Conservation (phyloP, 2,888 invertebrate genomes). For the Vanessa cardui region DNA sequence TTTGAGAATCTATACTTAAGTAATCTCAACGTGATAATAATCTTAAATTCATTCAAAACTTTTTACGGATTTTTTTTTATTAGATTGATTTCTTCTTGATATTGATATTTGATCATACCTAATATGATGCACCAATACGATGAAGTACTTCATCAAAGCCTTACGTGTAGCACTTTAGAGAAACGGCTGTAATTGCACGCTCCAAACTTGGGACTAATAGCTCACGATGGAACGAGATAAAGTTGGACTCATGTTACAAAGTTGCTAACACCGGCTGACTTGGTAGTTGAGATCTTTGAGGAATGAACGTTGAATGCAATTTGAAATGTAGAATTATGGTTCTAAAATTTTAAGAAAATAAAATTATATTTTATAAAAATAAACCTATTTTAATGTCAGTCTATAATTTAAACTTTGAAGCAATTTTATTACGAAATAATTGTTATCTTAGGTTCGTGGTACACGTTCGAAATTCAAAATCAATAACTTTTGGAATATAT, state of each 20-base stretch:
- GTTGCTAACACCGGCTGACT: constrained; percentile 21
- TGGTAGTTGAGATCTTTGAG: constrained; percentile 18
- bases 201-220: constrained; percentile 16
- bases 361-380: neutral
- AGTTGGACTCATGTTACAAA: constrained; percentile 22
- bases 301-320: constrained; percentile 7
- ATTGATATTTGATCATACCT: neutral
- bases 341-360: neutral
- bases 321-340: constrained; percentile 9
- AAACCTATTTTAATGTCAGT: no score
- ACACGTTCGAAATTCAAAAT: no score
- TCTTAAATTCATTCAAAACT: no score
- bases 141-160: neutral
- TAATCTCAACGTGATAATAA: no score
- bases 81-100: no score
- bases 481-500: no score
- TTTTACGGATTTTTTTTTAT: no score
- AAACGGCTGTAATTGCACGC: constrained; percentile 8
- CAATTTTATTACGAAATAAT: no score
- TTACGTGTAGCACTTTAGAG: constrained; percentile 5
- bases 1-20: no score
- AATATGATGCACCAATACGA: neutral
- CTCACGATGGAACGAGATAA: constrained; percentile 18
- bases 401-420: no score
- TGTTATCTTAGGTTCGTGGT: no score